These are phyloP conservation scores for Leptopilina clavipes DNA, from an alignment of 1,140 invertebrate genomes.

Conservation along the genomic window DNA sequence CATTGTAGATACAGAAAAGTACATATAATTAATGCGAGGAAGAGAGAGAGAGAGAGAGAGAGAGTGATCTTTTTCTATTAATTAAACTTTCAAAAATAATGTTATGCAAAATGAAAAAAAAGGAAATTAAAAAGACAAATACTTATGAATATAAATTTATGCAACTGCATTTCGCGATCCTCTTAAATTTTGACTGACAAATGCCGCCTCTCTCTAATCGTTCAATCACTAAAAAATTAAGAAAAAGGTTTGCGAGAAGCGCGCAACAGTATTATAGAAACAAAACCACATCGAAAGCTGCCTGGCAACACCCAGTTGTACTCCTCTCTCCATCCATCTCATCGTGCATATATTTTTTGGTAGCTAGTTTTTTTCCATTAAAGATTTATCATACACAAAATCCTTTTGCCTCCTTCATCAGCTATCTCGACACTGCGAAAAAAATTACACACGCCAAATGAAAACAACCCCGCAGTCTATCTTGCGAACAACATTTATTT, in stretches of 20 bases:
- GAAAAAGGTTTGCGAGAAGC: constrained; percentile 43
- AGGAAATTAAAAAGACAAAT: constrained; percentile 42
- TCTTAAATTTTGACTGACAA: constrained; percentile 57
- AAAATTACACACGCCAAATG: background rate
- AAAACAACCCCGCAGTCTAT: too few species aligned
- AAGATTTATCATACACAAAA: constrained; percentile 67
- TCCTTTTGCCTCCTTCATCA: constrained; percentile 42
- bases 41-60: too few species aligned
- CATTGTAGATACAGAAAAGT: too few species aligned
- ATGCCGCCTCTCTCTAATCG: constrained; percentile 64
- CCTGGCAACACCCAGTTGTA: constrained; percentile 62
- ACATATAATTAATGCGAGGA: too few species aligned
- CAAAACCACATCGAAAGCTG: constrained; percentile 62
- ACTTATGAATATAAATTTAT: constrained; percentile 37
- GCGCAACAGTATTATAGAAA: constrained; percentile 56
- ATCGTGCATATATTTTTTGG: constrained; percentile 64
- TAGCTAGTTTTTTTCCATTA: constrained; percentile 61
- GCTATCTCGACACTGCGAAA: background rate
- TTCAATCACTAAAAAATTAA: constrained; percentile 67
- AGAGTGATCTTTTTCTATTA: too few species aligned
- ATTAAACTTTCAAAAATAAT: constrained; percentile 4
- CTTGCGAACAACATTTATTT: too few species aligned
- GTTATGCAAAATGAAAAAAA: background rate
- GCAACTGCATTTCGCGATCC: constrained; percentile 36
- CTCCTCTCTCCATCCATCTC: constrained; percentile 70